phyloP scores from a whole-genome alignment of 2,113 vertebrate genomes.

The Neolamprologus longior region DNA sequence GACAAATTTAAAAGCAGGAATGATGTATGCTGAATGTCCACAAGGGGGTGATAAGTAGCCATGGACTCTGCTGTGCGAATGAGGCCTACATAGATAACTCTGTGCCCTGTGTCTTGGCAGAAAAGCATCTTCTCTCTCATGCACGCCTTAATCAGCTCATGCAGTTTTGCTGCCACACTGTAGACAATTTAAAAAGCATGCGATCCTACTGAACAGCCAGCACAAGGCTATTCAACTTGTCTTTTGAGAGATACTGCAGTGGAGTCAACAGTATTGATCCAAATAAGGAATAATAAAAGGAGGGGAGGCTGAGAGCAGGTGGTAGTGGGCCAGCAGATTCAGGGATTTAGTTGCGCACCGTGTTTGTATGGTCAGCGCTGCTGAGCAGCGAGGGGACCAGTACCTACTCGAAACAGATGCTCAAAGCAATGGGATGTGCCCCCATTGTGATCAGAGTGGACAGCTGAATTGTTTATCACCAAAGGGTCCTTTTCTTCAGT shows the following conservation, averaged over 20 bases:
- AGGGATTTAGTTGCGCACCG: constrained; percentile 53
- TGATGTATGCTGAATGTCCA: neutral
- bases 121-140: constrained; percentile 13
- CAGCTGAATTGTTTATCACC: constrained; percentile 71
- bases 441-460: constrained; percentile 69
- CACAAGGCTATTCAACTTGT: constrained; percentile 24
- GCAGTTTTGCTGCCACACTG: constrained; percentile 34
- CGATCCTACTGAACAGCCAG: constrained; percentile 18
- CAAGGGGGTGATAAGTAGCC: constrained; percentile 52
- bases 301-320: constrained; percentile 59
- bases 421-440: constrained; percentile 66
- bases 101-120: neutral
- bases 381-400: constrained; percentile 25
- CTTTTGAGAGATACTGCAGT: constrained; percentile 43
- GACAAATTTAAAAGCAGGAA: neutral
- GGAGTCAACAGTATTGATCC: constrained; percentile 63
- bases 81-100: neutral
- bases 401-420: constrained; percentile 64
- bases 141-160: constrained; percentile 31
- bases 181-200: constrained; percentile 39
- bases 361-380: constrained; percentile 36
- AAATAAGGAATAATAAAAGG: constrained; percentile 40
- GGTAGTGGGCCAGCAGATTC: constrained; percentile 54
- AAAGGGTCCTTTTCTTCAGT: constrained; percentile 63
- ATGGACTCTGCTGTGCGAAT: neutral